These are phyloP conservation scores for Andricus curvator DNA, from an alignment of 2,888 invertebrate genomes.

Conservation along the genomic window DNA sequence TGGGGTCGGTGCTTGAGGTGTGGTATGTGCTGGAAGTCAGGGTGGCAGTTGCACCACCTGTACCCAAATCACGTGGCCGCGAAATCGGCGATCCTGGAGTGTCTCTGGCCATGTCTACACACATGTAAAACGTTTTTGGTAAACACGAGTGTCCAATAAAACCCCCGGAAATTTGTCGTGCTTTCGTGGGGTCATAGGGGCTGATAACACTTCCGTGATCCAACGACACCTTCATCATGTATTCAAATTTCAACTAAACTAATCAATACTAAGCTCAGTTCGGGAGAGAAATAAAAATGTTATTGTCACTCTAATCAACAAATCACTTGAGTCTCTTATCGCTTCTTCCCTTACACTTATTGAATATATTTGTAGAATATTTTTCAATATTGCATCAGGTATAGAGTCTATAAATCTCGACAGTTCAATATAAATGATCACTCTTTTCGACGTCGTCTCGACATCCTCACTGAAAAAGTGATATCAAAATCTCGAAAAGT, in stretches of 20 bases:
- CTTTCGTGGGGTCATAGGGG: constrained; percentile 54
- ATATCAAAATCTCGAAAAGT: not conserved
- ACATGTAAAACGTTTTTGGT: constrained; percentile 53
- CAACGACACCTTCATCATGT: constrained; percentile 60
- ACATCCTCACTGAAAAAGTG: not conserved
- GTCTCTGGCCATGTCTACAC: constrained; percentile 79
- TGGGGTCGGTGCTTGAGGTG: constrained; percentile 79
- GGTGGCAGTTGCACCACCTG: constrained; percentile 75
- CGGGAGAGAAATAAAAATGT: not conserved
- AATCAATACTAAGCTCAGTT: not conserved
- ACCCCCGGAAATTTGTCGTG: not conserved
- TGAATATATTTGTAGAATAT: not conserved
- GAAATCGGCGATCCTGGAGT: constrained; percentile 79
- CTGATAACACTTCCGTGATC: constrained; percentile 62
- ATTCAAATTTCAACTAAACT: not conserved
- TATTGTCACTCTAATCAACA: not conserved
- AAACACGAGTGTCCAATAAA: constrained; percentile 7
- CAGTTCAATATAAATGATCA: not conserved
- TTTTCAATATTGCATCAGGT: not conserved
- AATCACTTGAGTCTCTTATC: not conserved
- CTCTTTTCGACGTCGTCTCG: constrained; percentile 4
- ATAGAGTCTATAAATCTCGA: not conserved
- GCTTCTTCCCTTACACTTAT: not conserved
- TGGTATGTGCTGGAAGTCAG: constrained; percentile 78
- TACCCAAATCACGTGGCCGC: constrained; percentile 74